Evolutionary conservation across 2,113 vertebrate species (phyloP), one percentile per base, ranked within the genome.

Genomic region (Sebastes fasciatus): DNA sequence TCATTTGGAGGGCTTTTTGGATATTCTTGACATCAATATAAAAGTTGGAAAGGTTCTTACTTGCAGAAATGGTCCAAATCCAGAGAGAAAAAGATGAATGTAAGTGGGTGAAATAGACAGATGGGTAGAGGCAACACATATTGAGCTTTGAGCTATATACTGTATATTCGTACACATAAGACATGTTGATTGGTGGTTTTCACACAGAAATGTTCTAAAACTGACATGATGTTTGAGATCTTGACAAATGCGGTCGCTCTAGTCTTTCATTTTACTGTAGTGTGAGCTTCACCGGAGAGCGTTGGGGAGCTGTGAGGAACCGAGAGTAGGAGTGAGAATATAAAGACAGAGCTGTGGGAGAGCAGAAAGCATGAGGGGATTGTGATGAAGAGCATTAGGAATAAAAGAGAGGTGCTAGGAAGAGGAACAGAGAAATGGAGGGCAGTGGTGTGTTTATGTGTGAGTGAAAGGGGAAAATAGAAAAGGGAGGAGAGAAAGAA

Each of bases 331-430:
- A 79, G 57, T 68, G 78, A 34, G 51, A 67, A n/a, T 64, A 82
- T 65, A 80, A 82, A 88, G 80, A 62, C 61, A 52, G 75, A 83
- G 82, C 82, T 46, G 80, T 69, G 89, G 77, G 86, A 57, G 83
- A 76, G 80, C 72, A 66, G 51, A 46, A 76, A 74, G 60, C 62
- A 68, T 81, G 80, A 83, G 63, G 73, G 58, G 77, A 82, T 86
- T 74, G 73, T 72, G 74, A 87, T 66, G 78, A 86, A 81, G 65
- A 76, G 80, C 64, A 86, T 84, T 84, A 80, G 70, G 72, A 84
- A 69, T 63, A 66, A 84, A 86, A 74, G 66, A 45, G 76, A 16
- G 51, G 67, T 49, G 62, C 55, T 75, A 48, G 66, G 79, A 62
- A 67, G 21, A 46, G 21, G 42, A 84, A 72, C 7, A 23, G 58